phyloP scores from a whole-genome alignment of 1,140 invertebrate species.

The Eurosta solidaginis region DNA sequence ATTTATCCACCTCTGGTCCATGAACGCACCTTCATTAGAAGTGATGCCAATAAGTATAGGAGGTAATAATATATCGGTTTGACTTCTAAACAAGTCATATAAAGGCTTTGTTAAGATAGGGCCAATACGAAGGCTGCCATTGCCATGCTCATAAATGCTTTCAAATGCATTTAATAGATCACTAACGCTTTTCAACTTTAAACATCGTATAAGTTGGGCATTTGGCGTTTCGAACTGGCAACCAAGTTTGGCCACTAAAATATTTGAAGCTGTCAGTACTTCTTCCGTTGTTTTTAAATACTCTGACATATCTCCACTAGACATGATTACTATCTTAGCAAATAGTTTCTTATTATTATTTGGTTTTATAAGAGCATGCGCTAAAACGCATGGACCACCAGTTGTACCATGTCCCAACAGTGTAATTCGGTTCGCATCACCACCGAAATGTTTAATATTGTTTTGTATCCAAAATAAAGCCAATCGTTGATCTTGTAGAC shows the following conservation, averaged over 20 bases:
- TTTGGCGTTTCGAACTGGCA: conserved; percentile 60
- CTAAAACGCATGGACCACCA: conserved; percentile 43
- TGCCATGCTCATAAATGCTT: conserved; percentile 64
- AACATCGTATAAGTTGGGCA: conserved; percentile 62
- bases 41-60: conserved; percentile 67
- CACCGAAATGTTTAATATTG: conserved; percentile 75
- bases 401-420: conserved; percentile 68
- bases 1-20: conserved; percentile 63
- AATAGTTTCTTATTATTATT: conserved; percentile 60
- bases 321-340: conserved; percentile 72
- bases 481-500: conserved; percentile 72
- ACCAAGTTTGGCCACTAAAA: conserved; percentile 64
- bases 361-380: conserved; percentile 33
- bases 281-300: conserved; percentile 37
- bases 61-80: conserved; percentile 46
- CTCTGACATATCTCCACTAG: conserved; percentile 67
- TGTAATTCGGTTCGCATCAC: conserved; percentile 71
- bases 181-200: conserved; percentile 64
- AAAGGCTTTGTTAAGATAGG: conserved; percentile 62
- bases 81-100: conserved; percentile 56
- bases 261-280: conserved; percentile 62
- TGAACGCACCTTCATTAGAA: conserved; percentile 66
- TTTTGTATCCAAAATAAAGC: conserved; percentile 73
- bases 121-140: conserved; percentile 63
- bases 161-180: conserved; percentile 66